phyloP scores from a whole-genome alignment of 1,140 invertebrate genomes.

The Brachionus paranguensis region DNA sequence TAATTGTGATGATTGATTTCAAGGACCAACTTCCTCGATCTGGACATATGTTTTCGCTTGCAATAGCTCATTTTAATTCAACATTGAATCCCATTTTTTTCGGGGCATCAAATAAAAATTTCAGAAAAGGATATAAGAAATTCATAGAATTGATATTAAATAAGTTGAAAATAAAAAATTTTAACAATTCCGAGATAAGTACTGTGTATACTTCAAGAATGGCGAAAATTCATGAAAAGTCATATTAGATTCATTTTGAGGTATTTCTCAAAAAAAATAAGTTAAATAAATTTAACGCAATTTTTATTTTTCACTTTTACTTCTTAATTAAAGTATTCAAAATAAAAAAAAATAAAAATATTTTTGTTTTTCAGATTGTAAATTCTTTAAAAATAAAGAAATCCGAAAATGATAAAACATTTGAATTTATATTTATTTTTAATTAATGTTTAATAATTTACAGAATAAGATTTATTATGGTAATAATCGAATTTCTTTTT shows the following conservation, averaged over 20 bases:
- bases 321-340: too few species aligned
- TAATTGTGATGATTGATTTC: neutral
- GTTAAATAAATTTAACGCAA: neutral
- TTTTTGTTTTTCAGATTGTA: too few species aligned
- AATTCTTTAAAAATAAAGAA: too few species aligned
- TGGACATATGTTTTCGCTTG: neutral
- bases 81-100: conserved; percentile 29
- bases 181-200: neutral
- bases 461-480: too few species aligned
- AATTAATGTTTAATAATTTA: too few species aligned
- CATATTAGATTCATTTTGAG: neutral
- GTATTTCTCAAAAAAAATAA: neutral
- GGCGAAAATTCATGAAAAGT: neutral
- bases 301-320: neutral
- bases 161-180: neutral
- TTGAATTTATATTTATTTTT: too few species aligned
- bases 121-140: conserved; percentile 17
- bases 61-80: conserved; percentile 33
- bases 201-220: neutral
- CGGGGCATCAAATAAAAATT: neutral
- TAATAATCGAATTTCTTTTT: too few species aligned
- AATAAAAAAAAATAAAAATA: too few species aligned
- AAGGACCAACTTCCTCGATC: neutral
- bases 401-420: too few species aligned
- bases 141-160: neutral